Evolutionary conservation across 2,113 vertebrate genomes (phyloP).

Genomic region (Poeciliopsis retropinna): DNA sequence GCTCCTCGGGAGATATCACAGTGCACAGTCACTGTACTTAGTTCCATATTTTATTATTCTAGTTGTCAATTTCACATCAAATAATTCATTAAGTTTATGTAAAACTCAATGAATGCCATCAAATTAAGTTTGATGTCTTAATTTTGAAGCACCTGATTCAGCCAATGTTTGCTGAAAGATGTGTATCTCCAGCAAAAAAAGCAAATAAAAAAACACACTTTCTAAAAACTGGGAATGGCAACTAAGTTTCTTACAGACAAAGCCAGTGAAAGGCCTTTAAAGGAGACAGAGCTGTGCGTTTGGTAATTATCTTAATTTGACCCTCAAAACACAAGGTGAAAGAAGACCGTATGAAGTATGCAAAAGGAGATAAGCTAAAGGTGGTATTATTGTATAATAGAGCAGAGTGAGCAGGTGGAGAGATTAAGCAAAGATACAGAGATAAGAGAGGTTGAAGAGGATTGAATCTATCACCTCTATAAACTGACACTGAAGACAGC

Average conservation of each 20-base stretch:
- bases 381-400: not conserved
- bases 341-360: constrained; percentile 11
- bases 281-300: constrained; percentile 11
- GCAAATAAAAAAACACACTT: not conserved
- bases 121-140: not conserved
- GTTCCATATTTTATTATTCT: not conserved
- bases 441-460: constrained; percentile 10
- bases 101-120: not conserved
- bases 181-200: no score
- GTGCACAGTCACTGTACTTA: not conserved
- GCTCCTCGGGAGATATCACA: not conserved
- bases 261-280: constrained; percentile 34
- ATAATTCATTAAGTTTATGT: constrained; percentile 9
- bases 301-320: constrained; percentile 40
- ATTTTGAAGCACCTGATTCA: no score
- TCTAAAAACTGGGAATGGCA: not conserved
- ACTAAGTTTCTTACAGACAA: constrained; percentile 9
- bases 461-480: constrained; percentile 21
- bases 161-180: no score
- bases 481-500: constrained; percentile 41
- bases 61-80: constrained; percentile 2
- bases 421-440: constrained; percentile 13
- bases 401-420: constrained; percentile 8
- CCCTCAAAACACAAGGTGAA: constrained; percentile 14
- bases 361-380: not conserved